A percentile compares a stretch with the other conserved stretches of the same genome.
These are phyloP conservation scores for Astur gentilis DNA, from an alignment of 2,113 vertebrate genomes.

Conservation along the genomic window DNA sequence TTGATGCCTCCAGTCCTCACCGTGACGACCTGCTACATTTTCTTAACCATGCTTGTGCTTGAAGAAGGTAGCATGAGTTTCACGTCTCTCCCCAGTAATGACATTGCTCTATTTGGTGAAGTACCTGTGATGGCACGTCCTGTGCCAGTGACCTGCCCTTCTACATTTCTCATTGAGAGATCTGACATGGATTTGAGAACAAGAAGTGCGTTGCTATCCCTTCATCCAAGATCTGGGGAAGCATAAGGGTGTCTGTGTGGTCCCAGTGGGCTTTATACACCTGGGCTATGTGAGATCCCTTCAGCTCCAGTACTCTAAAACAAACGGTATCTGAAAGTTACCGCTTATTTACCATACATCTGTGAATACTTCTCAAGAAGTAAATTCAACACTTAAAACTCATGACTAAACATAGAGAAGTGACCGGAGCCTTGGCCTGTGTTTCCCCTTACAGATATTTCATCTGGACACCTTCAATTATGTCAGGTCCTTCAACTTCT, in stretches of 20 bases:
- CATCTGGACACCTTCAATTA: neutral
- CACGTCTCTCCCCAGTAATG: neutral
- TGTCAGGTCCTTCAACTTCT: neutral
- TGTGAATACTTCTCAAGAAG: neutral
- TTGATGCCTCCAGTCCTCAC: neutral
- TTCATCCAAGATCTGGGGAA: neutral
- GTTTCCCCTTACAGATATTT: neutral
- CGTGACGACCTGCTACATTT: rapidly evolving
- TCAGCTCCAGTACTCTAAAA: neutral
- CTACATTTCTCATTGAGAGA: neutral
- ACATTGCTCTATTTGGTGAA: neutral
- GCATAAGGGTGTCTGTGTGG: neutral
- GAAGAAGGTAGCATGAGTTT: neutral
- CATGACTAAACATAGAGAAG: neutral
- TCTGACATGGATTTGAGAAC: neutral
- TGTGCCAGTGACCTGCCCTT: neutral
- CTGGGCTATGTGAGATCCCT: neutral
- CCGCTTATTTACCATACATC: neutral
- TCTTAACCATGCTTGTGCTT: neutral
- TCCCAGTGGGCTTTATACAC: neutral
- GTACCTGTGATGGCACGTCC: neutral
- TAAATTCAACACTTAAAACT: neutral
- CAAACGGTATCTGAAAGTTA: neutral
- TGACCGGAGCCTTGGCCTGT: neutral
- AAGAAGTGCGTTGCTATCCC: neutral